phyloP scores from a whole-genome alignment of 2,888 invertebrate species.

The Napeogenes inachia region DNA sequence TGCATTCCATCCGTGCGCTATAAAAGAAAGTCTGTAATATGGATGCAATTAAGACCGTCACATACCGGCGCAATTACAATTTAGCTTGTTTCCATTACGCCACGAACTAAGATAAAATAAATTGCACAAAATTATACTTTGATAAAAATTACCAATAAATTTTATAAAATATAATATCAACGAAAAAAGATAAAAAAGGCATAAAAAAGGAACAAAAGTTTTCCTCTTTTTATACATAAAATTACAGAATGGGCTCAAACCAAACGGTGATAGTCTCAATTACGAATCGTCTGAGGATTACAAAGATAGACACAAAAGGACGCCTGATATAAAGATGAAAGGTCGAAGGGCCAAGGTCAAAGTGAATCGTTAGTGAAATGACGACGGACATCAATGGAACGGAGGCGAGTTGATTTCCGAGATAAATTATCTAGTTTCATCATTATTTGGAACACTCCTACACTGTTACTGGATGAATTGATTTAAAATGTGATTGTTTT shows the following conservation, averaged over 20 bases:
- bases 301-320: conserved; percentile 13
- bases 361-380: conserved; percentile 8
- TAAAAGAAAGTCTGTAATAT: conserved; percentile 46
- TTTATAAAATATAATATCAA: neutral
- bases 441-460: too few species aligned
- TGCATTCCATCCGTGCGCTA: conserved; percentile 29
- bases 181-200: neutral
- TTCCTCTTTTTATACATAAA: too few species aligned
- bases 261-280: conserved; percentile 5
- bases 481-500: too few species aligned
- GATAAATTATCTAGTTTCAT: too few species aligned
- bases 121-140: neutral
- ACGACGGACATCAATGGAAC: neutral
- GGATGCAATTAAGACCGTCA: conserved; percentile 42
- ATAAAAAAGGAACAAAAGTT: too few species aligned
- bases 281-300: conserved; percentile 10
- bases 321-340: conserved; percentile 16
- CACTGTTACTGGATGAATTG: too few species aligned
- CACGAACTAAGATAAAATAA: conserved; percentile 24
- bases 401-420: too few species aligned
- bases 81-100: conserved; percentile 32
- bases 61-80: conserved; percentile 43
- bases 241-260: neutral
- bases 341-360: conserved; percentile 33
- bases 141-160: conserved; percentile 1